phyloP scores from a whole-genome alignment of 2,797 vertebrate genomes.

The Lepus oiostolus region DNA sequence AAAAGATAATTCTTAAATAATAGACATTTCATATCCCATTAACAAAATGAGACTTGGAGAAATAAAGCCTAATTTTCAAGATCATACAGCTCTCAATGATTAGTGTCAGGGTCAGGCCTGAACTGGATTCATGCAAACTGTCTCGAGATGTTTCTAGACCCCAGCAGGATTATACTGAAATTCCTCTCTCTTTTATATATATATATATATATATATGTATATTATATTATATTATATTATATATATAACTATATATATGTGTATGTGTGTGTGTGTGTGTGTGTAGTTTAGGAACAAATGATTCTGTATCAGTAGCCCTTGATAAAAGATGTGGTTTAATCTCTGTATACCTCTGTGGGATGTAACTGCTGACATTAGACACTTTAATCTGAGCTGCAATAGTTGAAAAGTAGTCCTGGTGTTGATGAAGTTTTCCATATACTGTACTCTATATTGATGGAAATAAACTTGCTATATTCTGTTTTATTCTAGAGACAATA shows the following conservation, averaged over 20 bases:
- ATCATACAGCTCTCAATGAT: neutral
- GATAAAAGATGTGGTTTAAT: neutral
- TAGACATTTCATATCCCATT: slow-evolving; percentile 18
- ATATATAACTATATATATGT: too few relatives aligned
- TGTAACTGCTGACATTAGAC: neutral
- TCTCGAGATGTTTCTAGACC: slow-evolving; percentile 23
- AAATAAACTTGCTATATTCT: slow-evolving; percentile 39
- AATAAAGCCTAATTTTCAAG: slow-evolving; percentile 18
- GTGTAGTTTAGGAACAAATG: neutral
- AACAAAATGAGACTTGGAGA: slow-evolving; percentile 30
- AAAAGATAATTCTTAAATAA: slow-evolving; percentile 54
- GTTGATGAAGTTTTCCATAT: neutral
- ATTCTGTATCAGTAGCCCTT: neutral
- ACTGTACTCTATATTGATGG: neutral
- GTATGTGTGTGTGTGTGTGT: too few relatives aligned
- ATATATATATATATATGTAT: too few relatives aligned
- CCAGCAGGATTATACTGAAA: neutral
- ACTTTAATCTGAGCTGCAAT: neutral
- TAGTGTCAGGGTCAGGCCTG: neutral
- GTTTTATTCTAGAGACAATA: slow-evolving; percentile 19
- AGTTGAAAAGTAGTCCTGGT: slow-evolving; percentile 4
- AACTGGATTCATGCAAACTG: neutral
- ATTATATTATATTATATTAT: too few relatives aligned
- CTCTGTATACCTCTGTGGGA: neutral
- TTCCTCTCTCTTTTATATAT: neutral